Evolutionary conservation across 30 jellyfish, hydroid and myxozoan genomes (phyloP).

Genomic region (Turritopsis dohrnii): DNA sequence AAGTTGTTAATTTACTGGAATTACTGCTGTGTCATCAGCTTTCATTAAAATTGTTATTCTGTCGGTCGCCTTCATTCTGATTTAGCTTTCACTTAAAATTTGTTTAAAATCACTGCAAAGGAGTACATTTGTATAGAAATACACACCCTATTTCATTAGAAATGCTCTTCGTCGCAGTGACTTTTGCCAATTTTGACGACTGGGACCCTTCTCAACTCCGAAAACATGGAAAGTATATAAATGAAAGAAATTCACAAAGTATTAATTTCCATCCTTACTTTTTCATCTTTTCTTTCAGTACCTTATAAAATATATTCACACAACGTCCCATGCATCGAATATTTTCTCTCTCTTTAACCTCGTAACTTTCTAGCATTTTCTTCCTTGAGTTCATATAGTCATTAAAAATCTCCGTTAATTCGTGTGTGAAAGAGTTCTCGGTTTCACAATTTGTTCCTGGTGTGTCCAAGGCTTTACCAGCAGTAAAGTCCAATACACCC

Average conservation of each 20-base stretch:
- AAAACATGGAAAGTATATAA: too few relatives aligned
- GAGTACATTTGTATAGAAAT: too few relatives aligned
- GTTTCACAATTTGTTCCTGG: background rate
- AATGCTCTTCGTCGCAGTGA: too few relatives aligned
- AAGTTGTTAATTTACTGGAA: background rate
- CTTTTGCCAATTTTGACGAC: too few relatives aligned
- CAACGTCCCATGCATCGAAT: constrained; percentile 17
- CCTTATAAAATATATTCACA: constrained; percentile 12
- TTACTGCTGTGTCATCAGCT: background rate
- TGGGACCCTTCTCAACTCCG: too few relatives aligned
- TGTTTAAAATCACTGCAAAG: too few relatives aligned
- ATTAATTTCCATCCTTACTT: too few relatives aligned
- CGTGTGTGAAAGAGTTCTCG: background rate
- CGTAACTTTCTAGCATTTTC: constrained; percentile 16
- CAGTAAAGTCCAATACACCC: background rate
- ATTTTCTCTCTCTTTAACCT: constrained; percentile 11
- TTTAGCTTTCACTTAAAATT: too few relatives aligned
- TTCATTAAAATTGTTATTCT: too few relatives aligned
- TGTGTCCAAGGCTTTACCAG: background rate
- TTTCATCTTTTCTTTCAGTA: background rate
- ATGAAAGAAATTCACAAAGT: background rate
- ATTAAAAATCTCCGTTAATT: background rate
- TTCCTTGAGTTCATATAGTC: constrained; percentile 7
- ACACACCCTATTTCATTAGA: too few relatives aligned
- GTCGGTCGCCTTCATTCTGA: too few relatives aligned